Percentiles rank a stretch among this genome's conserved stretches.
phyloP scores from a whole-genome alignment of 2,113 vertebrate species.

The Nothoprocta perdicaria region DNA sequence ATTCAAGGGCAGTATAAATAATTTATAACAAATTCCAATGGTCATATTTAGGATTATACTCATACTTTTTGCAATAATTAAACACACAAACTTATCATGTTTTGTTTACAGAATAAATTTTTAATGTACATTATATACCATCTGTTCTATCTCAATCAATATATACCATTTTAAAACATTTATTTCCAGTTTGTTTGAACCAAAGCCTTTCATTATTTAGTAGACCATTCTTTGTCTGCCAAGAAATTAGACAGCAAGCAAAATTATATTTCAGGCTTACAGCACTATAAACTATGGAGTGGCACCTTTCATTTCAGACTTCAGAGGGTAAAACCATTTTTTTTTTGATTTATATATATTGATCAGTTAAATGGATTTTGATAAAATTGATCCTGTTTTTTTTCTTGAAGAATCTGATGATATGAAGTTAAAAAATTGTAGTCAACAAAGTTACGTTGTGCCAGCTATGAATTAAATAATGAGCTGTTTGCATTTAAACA shows the following conservation, averaged over 20 bases:
- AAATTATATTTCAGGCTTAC: background rate
- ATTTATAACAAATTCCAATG: constrained; percentile 35
- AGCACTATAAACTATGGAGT: background rate
- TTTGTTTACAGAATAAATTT: constrained; percentile 58
- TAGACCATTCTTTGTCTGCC: background rate
- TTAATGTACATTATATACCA: constrained; percentile 56
- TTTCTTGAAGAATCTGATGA: background rate
- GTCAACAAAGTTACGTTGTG: background rate
- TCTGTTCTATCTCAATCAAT: constrained; percentile 51
- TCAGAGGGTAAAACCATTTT: background rate
- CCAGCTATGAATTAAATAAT: background rate
- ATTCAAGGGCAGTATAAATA: constrained; percentile 61
- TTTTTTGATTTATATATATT: background rate
- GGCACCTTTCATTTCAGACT: background rate
- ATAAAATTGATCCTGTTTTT: background rate
- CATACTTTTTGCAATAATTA: constrained; percentile 37
- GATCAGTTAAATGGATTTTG: background rate
- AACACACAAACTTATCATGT: constrained; percentile 16
- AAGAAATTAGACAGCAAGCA: background rate
- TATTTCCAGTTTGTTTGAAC: constrained; percentile 41
- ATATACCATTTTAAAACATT: constrained; percentile 40
- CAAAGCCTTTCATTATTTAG: constrained; percentile 59
- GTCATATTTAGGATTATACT: constrained; percentile 8
- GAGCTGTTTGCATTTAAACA: constrained; percentile 51
- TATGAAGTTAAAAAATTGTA: background rate